These are phyloP conservation scores for Pogonomyrmex californicus DNA, from an alignment of 1,140 invertebrate species.

Conservation along the genomic window DNA sequence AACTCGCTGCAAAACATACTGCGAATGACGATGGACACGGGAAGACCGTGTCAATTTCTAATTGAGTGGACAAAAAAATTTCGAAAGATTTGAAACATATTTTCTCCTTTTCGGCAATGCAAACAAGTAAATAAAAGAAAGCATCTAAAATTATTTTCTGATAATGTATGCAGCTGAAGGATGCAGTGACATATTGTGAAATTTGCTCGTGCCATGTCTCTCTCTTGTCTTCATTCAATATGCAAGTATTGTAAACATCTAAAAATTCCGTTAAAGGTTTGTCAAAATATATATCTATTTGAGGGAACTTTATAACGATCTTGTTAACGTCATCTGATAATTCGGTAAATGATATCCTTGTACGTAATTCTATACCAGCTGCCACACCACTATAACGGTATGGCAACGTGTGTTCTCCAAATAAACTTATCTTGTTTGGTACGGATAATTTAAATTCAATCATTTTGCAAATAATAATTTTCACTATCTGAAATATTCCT, in stretches of 20 bases:
- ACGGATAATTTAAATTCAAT: neutral
- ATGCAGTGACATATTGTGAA: neutral
- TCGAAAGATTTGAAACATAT: neutral
- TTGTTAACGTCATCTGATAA: neutral
- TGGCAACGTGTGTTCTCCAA: neutral
- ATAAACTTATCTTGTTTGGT: neutral
- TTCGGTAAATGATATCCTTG: neutral
- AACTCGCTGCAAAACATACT: neutral
- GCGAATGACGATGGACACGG: neutral
- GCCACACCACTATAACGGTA: neutral
- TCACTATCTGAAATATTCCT: neutral
- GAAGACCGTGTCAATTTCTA: neutral
- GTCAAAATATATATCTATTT: neutral
- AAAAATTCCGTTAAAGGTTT: neutral
- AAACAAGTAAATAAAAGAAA: neutral
- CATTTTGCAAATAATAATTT: neutral
- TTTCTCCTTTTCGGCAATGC: neutral
- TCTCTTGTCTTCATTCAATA: no score
- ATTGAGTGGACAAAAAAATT: neutral
- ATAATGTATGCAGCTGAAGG: no score
- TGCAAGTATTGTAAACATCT: no score
- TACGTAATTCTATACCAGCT: neutral
- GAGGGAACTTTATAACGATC: neutral
- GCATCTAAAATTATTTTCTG: no score
- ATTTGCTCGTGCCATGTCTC: neutral